Base-by-base conservation (phyloP, 2,113 vertebrate genomes). In the Podilymbus podiceps region DNA sequence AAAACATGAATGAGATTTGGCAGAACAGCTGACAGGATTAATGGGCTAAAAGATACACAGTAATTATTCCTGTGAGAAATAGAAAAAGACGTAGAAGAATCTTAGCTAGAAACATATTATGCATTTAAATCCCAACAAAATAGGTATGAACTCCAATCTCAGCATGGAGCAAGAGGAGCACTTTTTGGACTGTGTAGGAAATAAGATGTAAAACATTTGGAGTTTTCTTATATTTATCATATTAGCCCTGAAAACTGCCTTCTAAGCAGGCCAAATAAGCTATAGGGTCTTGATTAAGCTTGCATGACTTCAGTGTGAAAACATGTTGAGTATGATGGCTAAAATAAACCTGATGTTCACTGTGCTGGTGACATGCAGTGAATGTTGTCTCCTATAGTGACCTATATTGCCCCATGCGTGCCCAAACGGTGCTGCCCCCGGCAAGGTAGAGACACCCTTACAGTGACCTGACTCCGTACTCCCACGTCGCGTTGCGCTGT, bases 361-460 rank as follows among this genome's bases (percentile, higher is more conserved):
- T 44, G n/a, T 27, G 44, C 88, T 60, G 71, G 9, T 46, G 73
- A 38, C 3, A 3, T 60, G 74, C 4, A 2, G 22, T 17, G 25
- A 52, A 8, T 44, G 13, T 12, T 86, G n/a, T 42, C 68, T 58
- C 0, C 50, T 42, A 4, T 0, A 44, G 35, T 5, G 23, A 44
- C 30, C 18, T 20, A 0, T 3, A n/a, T 23, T 33, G 40, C 16
- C 56, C 50, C 0, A 0, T 5, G 22, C 15, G 1, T 35, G 28
- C 6, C 73, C 38, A 47, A 47, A 19, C 8, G 2, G 20, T 46
- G n/a, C 77, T 88, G 52, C 20, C 25, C 82, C 63, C 7, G 3
- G 47, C 3, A 2, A 53, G 59, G 19, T 0, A 35, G 55, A 58
- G 33, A 76, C 23, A 14, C 35, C 3, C 5, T 46, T 71, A 42